Evolutionary conservation across 2,113 vertebrate species (phyloP).

Genomic region (Daubentonia madagascariensis): DNA sequence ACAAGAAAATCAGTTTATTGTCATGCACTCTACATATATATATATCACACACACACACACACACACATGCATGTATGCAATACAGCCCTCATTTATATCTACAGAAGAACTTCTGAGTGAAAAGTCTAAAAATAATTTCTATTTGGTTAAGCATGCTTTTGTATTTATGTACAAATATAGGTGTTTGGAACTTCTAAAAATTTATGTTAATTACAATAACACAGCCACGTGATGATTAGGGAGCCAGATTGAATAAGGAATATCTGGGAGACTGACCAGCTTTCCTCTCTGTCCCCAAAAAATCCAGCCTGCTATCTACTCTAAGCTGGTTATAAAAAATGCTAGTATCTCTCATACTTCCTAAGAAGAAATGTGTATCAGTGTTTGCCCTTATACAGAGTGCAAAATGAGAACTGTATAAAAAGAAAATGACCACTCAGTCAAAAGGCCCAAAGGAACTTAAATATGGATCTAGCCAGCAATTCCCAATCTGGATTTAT

Average conservation of each 20-base stretch:
- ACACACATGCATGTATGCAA: neutral
- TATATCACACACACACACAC: no score
- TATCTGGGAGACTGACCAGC: neutral
- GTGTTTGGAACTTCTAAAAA: neutral
- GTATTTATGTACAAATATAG: neutral
- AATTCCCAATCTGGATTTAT: neutral
- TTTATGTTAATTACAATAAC: constrained; percentile 37
- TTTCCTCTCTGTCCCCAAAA: neutral
- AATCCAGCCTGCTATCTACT: neutral
- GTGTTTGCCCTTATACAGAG: neutral
- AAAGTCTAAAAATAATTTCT: constrained; percentile 27
- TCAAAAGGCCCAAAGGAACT: neutral
- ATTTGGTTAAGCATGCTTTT: neutral
- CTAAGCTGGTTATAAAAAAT: neutral
- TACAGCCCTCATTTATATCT: neutral
- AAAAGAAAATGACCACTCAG: neutral
- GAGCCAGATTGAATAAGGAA: neutral
- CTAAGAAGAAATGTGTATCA: neutral
- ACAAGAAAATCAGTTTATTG: neutral
- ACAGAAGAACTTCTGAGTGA: neutral
- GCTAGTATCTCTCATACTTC: neutral
- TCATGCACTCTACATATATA: neutral
- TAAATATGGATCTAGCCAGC: neutral
- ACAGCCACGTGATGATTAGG: neutral
- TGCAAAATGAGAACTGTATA: neutral